Evolutionary conservation across 2,888 invertebrate species (phyloP), one percentile per base, ranked within the genome.

Genomic region (Pseudococcus jackbeardsleyi): DNA sequence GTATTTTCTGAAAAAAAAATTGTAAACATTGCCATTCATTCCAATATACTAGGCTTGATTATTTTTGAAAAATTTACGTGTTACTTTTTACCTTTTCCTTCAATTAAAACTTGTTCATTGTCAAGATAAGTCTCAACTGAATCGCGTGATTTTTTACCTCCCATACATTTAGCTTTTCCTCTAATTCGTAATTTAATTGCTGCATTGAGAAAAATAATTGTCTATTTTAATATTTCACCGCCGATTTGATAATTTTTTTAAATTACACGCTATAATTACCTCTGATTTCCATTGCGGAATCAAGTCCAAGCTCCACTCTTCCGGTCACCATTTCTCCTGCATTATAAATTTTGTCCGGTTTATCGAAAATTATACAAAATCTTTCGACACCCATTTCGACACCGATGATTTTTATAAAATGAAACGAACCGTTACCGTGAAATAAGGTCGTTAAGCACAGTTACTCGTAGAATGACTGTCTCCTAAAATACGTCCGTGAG

Each of bases 61-160:
- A 33, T 33, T 33, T 33, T 33, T 33, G 26, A 33, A 33, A 33
- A 33, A 33, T 33, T 33, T 2, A 3, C 1, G 3, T 33, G 3
- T 33, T 33, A 33, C 26, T 33, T 33, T 33, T 33, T 33, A 33
- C 26, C 26, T 33, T 3, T 33, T 33, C 26, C 26, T 33, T 3
- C 26, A 33, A 33, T 33, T 33, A 33, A 33, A 33, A 33, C 3
- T 33, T 33, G 96, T 90, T 95, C 93, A 90, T 94, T 94, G 91
- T 94, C 94, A 91, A 96, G 96, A 91, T 96, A 96, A 91, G 95
- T 95, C 91, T 96, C 96, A 91, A 94, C 93, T 2, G 94, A 96
- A n/a, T n/a, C n/a, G n/a, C n/a, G n/a, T n/a, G n/a, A n/a, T n/a
- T n/a, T n/a, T n/a, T n/a, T n/a, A n/a, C n/a, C n/a, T n/a, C n/a